Evolutionary conservation across 2,113 vertebrate species (phyloP).

Genomic region (Carassius carassius): DNA sequence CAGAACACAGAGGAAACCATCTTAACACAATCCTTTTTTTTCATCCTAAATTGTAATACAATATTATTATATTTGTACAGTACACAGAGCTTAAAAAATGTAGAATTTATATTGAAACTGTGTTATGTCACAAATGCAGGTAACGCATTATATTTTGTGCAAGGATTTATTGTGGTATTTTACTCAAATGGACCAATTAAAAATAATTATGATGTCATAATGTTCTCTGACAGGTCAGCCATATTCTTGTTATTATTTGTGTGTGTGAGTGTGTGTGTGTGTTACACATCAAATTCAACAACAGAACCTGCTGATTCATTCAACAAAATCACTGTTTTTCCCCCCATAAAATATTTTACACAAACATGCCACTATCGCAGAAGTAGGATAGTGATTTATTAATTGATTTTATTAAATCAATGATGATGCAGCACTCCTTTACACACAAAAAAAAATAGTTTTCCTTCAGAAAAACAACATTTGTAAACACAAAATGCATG

Average conservation of each 20-base stretch:
- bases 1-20: constrained; percentile 29
- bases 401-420: background rate
- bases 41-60: background rate
- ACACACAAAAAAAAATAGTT: background rate
- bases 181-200: background rate
- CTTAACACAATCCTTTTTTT: background rate
- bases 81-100: background rate
- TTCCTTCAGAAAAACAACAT: background rate
- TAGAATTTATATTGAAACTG: background rate
- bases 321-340: background rate
- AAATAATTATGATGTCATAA: background rate
- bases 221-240: background rate
- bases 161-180: background rate
- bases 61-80: background rate
- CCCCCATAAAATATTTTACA: background rate
- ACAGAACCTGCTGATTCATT: background rate
- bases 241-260: background rate
- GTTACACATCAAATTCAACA: background rate
- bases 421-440: background rate
- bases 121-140: background rate
- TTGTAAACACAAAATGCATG: background rate
- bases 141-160: background rate
- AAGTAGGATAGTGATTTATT: background rate
- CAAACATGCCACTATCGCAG: background rate
- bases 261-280: background rate